phyloP scores from a whole-genome alignment of 2,888 invertebrate species.

The Barypeithes pellucidus region DNA sequence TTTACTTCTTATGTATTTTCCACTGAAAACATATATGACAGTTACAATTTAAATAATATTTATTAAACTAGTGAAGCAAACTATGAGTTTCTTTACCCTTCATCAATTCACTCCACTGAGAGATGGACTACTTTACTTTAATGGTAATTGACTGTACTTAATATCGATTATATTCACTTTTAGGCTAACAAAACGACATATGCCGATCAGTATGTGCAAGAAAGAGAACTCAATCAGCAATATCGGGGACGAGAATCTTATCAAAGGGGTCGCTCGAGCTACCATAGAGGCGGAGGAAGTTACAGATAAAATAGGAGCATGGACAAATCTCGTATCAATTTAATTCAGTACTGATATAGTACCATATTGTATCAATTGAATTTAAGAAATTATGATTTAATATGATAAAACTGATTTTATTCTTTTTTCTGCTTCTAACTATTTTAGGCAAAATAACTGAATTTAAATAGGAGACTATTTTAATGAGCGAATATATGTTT shows the following conservation, averaged over 20 bases:
- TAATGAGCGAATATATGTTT: no score
- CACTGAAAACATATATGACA: no score
- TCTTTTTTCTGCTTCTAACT: background rate
- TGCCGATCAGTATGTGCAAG: conserved; percentile 70
- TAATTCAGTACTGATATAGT: background rate
- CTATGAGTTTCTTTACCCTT: no score
- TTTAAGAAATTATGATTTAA: background rate
- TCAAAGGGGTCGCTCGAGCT: conserved; percentile 63
- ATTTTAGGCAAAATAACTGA: background rate
- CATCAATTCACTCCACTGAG: no score
- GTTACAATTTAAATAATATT: no score
- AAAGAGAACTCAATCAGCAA: conserved; percentile 68
- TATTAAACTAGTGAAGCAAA: no score
- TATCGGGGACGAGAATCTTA: conserved; percentile 68
- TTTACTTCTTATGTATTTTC: no score
- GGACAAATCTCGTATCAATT: background rate
- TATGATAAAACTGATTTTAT: background rate
- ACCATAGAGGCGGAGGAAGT: conserved; percentile 55
- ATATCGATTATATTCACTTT: background rate
- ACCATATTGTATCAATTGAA: background rate
- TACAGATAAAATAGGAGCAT: conserved; percentile 54
- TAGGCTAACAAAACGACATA: conserved; percentile 66
- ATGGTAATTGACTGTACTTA: background rate
- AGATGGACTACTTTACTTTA: no score
- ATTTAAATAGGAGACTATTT: no score